These are phyloP conservation scores for Yponomeuta sedellus DNA, from an alignment of 2,888 invertebrate genomes.

Conservation along the genomic window DNA sequence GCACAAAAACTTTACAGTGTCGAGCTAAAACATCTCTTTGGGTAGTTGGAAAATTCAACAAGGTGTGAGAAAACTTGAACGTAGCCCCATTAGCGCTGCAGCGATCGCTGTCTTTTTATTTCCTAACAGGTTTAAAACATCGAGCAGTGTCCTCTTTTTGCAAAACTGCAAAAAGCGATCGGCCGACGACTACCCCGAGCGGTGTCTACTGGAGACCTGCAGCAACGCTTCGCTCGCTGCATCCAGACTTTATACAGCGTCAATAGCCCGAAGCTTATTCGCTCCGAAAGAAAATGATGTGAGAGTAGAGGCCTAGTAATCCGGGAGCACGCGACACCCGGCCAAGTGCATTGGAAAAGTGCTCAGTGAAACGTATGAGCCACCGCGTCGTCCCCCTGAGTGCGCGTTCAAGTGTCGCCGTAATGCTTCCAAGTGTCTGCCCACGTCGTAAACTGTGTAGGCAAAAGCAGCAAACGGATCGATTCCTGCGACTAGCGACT, in stretches of 20 bases:
- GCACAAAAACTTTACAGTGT: background rate
- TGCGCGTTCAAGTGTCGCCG: slow-evolving; percentile 3
- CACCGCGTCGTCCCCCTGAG: background rate
- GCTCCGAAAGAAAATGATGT: no score
- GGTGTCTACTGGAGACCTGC: background rate
- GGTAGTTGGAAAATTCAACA: background rate
- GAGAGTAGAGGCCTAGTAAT: background rate
- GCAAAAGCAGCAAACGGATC: slow-evolving; percentile 18
- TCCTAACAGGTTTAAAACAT: slow-evolving; percentile 40
- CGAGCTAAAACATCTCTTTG: background rate
- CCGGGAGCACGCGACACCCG: slow-evolving; percentile 32
- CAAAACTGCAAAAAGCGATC: background rate
- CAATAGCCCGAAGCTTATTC: no score
- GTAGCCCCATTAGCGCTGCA: slow-evolving; percentile 19
- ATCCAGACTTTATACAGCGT: no score
- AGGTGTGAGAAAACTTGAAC: background rate
- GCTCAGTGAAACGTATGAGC: slow-evolving; percentile 16
- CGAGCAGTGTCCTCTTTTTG: slow-evolving; percentile 23
- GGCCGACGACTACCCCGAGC: background rate
- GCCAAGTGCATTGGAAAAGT: slow-evolving; percentile 54
- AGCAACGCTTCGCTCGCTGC: no score
- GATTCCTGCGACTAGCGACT: background rate
- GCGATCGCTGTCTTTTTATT: slow-evolving; percentile 33
- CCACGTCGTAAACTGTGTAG: slow-evolving; percentile 8
- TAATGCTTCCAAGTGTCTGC: slow-evolving; percentile 13